Percentiles rank a stretch among this genome's conserved stretches.
Evolutionary conservation across 2,797 vertebrate genomes (phyloP).

Genomic region (Phrynocephalus vlangalii): DNA sequence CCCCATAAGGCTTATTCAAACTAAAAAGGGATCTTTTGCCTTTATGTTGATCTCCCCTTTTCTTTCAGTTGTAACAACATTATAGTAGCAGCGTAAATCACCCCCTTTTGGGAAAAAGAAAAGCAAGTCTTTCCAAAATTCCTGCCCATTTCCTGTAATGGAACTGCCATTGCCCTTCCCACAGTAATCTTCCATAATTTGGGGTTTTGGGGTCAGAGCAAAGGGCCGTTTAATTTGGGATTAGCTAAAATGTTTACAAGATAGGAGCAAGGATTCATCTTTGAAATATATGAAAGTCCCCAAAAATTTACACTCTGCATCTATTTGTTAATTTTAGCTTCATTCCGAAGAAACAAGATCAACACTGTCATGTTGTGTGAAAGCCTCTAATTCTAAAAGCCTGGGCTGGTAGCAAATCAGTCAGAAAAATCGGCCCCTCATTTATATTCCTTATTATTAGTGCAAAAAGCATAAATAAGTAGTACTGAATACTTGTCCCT

Average conservation of each 20-base stretch:
- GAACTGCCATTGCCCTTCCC: not conserved
- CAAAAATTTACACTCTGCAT: not conserved
- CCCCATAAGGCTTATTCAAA: no score
- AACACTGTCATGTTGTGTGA: not conserved
- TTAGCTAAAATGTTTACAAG: not conserved
- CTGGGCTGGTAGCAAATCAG: fast-evolving
- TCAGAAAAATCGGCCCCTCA: fast-evolving
- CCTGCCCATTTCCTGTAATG: not conserved
- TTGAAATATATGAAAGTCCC: not conserved
- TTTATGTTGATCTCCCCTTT: not conserved
- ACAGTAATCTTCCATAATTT: not conserved
- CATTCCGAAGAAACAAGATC: not conserved
- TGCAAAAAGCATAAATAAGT: fast-evolving
- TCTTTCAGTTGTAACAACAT: not conserved
- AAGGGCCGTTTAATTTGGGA: not conserved
- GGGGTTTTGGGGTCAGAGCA: no score
- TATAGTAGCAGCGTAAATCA: not conserved
- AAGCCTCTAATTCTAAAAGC: not conserved
- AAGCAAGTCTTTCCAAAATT: not conserved
- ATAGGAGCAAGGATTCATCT: not conserved
- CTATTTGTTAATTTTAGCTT: not conserved
- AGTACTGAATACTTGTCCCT: fast-evolving
- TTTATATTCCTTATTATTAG: fast-evolving
- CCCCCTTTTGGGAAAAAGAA: not conserved
- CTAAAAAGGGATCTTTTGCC: no score